phyloP scores from a whole-genome alignment of 1,140 invertebrate species.

The Lasioglossum albipes region DNA sequence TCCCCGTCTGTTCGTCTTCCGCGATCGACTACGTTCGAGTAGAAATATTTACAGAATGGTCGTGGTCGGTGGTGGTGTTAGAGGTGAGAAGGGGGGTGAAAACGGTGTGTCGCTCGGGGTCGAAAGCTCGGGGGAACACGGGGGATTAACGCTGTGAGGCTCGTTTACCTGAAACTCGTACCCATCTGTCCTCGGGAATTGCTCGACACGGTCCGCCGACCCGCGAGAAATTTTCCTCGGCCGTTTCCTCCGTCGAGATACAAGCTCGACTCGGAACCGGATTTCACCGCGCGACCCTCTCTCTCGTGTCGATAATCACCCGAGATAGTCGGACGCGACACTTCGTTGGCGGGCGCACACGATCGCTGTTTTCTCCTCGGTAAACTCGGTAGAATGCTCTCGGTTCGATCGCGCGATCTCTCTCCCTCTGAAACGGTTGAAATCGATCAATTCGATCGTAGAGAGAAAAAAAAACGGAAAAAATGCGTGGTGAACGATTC shows the following conservation, averaged over 20 bases:
- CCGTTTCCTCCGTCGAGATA: no score
- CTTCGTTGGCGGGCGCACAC: background rate
- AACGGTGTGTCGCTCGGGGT: no score
- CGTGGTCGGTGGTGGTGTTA: background rate
- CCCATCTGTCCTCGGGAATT: background rate
- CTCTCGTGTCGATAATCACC: background rate
- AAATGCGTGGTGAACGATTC: no score
- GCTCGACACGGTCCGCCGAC: background rate
- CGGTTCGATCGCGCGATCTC: no score
- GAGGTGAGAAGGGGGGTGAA: background rate
- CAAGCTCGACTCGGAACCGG: no score
- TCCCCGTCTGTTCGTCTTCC: background rate
- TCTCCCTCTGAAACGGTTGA: background rate
- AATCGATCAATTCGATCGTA: no score
- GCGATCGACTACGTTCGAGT: background rate
- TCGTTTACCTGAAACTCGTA: background rate
- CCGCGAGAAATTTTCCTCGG: background rate
- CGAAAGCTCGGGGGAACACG: background rate
- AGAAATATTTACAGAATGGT: conserved; percentile 11
- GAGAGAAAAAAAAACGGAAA: no score
- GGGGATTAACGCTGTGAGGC: background rate
- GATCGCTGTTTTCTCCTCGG: no score
- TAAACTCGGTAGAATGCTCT: no score
- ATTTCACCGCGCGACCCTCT: background rate
- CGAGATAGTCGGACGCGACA: background rate